phyloP scores from a whole-genome alignment of 2,797 vertebrate genomes.

The Bryconaethiops microstoma region DNA sequence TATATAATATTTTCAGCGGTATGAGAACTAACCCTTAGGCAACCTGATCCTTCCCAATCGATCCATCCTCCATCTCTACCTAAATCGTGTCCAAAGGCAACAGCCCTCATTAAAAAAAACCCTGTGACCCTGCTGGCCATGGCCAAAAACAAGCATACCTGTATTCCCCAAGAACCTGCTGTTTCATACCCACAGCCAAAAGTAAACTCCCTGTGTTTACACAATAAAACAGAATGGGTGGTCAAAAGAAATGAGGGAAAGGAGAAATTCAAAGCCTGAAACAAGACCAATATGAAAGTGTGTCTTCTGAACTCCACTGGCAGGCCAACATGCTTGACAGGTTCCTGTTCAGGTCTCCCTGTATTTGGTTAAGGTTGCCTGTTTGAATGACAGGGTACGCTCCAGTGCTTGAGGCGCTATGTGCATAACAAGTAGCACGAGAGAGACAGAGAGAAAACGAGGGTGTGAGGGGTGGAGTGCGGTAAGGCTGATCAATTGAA shows the following conservation, averaged over 20 bases:
- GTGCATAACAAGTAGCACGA: slow-evolving; percentile 19
- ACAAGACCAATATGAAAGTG: slow-evolving; percentile 48
- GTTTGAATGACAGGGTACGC: slow-evolving; percentile 26
- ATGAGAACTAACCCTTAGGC: slow-evolving; percentile 55
- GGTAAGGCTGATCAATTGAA: slow-evolving; percentile 26
- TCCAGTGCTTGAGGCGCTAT: slow-evolving; percentile 30
- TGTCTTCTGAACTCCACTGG: slow-evolving; percentile 43
- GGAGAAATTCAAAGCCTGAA: slow-evolving; percentile 37
- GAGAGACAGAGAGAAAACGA: slow-evolving; percentile 7
- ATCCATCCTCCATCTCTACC: slow-evolving; percentile 47
- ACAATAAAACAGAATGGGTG: slow-evolving; percentile 25
- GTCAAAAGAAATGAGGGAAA: slow-evolving; percentile 11
- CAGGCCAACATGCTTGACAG: slow-evolving; percentile 49
- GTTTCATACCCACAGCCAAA: slow-evolving; percentile 5
- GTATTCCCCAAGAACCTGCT: slow-evolving; percentile 9
- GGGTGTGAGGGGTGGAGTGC: not conserved
- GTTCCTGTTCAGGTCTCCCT: slow-evolving; percentile 45
- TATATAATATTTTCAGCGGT: slow-evolving; percentile 55
- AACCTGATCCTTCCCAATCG: slow-evolving; percentile 53
- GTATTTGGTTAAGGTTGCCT: slow-evolving; percentile 37
- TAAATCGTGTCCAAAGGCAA: slow-evolving; percentile 38
- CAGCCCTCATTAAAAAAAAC: slow-evolving; percentile 36
- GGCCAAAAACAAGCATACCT: not conserved
- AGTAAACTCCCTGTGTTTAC: slow-evolving; percentile 36
- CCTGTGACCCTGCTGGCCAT: slow-evolving; percentile 12